Conservation (phyloP, 1,140 invertebrate genomes). For the Magallana gigas region DNA sequence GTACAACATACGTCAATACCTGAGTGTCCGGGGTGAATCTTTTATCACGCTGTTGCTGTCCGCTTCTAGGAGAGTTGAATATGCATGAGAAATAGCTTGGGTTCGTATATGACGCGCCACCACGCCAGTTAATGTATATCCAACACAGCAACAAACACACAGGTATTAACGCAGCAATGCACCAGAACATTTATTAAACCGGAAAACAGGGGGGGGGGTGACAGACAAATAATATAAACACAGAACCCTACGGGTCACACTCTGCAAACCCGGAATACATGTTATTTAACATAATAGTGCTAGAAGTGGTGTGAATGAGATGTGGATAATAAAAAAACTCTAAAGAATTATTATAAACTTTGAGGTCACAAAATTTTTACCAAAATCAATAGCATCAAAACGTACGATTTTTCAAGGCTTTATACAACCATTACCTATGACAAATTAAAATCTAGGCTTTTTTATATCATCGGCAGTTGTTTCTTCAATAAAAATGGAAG, state of each 20-base stretch:
- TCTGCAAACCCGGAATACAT: conserved; percentile 22
- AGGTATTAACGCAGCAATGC: neutral
- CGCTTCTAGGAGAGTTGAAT: neutral
- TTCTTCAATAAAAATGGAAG: no score
- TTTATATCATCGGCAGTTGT: no score
- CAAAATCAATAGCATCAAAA: no score
- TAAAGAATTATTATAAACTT: no score
- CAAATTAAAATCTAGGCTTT: no score
- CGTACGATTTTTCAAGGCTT: no score
- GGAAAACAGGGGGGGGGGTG: neutral
- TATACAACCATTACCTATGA: no score
- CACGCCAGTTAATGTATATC: conserved; percentile 9
- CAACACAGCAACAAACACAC: neutral
- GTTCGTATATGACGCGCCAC: neutral
- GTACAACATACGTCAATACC: neutral
- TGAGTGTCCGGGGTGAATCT: neutral
- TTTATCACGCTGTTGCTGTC: neutral
- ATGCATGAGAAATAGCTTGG: neutral
- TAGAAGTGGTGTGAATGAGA: no score
- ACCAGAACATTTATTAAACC: neutral
- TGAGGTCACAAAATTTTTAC: no score
- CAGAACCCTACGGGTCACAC: neutral
- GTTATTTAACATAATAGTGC: neutral
- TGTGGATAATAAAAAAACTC: no score
- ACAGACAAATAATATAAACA: neutral